Evolutionary conservation across 2,888 invertebrate genomes (phyloP).

Genomic region (Quadroppia sp.): DNA sequence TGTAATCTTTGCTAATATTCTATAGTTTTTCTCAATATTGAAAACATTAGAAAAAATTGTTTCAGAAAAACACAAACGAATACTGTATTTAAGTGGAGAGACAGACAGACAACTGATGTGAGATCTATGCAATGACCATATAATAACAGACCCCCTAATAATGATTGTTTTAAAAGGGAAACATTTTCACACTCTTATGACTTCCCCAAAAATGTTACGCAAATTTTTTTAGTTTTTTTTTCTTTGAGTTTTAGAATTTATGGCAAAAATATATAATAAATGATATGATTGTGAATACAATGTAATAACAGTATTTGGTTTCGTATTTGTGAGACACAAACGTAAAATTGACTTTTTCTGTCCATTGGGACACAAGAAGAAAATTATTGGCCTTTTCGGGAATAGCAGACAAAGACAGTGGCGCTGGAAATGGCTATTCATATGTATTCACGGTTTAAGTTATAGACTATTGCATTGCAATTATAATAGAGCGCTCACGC

Average conservation of each 20-base stretch:
- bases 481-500: constrained; percentile 15
- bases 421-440: neutral
- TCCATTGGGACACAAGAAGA: neutral
- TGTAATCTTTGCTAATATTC: neutral
- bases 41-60: neutral
- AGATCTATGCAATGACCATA: constrained; percentile 13
- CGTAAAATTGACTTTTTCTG: constrained; percentile 10
- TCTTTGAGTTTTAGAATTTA: neutral
- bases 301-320: neutral
- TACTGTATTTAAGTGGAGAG: neutral
- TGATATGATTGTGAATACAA: neutral
- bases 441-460: constrained; percentile 15
- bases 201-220: neutral
- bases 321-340: neutral
- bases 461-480: constrained; percentile 3
- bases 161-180: constrained; percentile 23
- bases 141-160: too few species aligned
- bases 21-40: neutral
- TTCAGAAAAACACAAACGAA: neutral
- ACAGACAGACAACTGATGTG: constrained; percentile 9
- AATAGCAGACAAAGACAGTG: neutral
- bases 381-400: neutral
- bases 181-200: constrained; percentile 18
- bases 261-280: neutral
- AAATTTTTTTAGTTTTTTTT: neutral